Percentiles rank a stretch among this genome's conserved stretches.
These are phyloP conservation scores for Pantherophis vulpinus DNA, from an alignment of 2,797 vertebrate species.

Conservation along the genomic window DNA sequence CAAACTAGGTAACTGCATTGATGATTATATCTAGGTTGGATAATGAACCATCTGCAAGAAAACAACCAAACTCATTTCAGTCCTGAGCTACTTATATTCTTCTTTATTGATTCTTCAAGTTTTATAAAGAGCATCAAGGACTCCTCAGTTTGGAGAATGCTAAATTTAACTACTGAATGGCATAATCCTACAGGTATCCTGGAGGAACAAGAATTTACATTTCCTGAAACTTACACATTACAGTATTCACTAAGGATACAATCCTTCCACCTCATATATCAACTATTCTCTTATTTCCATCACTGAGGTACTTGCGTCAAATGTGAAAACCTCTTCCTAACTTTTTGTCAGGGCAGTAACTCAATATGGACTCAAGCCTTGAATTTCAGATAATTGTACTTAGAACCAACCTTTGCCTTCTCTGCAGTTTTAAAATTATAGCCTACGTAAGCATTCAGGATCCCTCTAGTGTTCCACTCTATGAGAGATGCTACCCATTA, in stretches of 20 bases:
- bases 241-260: neutral
- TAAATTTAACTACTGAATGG: neutral
- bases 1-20: neutral
- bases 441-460: neutral
- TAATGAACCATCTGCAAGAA: neutral
- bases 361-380: neutral
- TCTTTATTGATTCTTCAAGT: no score
- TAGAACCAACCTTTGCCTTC: neutral
- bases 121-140: neutral
- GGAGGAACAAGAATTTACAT: neutral
- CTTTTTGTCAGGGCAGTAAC: neutral
- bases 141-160: neutral
- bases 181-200: neutral
- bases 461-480: neutral
- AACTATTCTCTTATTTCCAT: neutral
- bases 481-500: neutral
- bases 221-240: neutral
- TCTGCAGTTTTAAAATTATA: neutral
- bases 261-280: neutral
- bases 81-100: no score
- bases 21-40: neutral
- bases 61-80: neutral
- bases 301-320: neutral
- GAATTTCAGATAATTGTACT: neutral
- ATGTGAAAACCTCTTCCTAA: neutral